phyloP scores from a whole-genome alignment of 2,888 invertebrate genomes.

The Eledona agricola region DNA sequence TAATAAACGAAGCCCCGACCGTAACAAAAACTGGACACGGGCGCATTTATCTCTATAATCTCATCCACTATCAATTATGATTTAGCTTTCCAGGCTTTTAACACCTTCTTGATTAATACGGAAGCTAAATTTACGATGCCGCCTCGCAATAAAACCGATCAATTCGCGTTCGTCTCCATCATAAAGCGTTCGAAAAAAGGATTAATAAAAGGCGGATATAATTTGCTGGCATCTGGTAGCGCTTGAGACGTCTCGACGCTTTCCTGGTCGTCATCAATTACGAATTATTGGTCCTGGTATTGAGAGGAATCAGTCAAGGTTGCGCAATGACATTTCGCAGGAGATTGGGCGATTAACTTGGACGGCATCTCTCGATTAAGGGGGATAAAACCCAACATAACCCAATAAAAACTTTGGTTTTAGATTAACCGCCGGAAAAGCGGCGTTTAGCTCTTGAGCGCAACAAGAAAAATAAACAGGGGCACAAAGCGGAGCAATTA shows the following conservation, averaged over 20 bases:
- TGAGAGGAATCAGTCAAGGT: slow-evolving; percentile 8
- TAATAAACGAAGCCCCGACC: slow-evolving; percentile 24
- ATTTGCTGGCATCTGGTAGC: slow-evolving; percentile 10
- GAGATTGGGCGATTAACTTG: slow-evolving; percentile 17
- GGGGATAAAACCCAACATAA: slow-evolving; percentile 18
- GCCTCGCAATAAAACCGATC: slow-evolving; percentile 8
- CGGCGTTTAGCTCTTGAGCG: slow-evolving; percentile 13
- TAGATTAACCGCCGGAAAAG: no score
- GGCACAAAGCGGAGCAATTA: neutral
- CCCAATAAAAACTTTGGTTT: slow-evolving; percentile 25
- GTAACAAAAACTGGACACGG: slow-evolving; percentile 18
- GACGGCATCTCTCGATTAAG: slow-evolving; percentile 19
- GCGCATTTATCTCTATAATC: slow-evolving; percentile 34
- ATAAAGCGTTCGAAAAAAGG: slow-evolving; percentile 6
- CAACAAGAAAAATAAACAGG: slow-evolving; percentile 7
- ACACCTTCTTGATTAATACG: slow-evolving; percentile 28
- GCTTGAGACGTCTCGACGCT: slow-evolving; percentile 4
- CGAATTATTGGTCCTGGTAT: slow-evolving; percentile 3
- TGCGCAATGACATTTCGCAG: slow-evolving; percentile 10
- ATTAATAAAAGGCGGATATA: slow-evolving; percentile 13
- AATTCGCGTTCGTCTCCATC: neutral
- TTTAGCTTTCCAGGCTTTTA: slow-evolving; percentile 26
- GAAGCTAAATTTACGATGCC: slow-evolving; percentile 12
- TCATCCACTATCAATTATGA: slow-evolving; percentile 32
- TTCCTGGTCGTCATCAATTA: slow-evolving; percentile 3